phyloP scores from a whole-genome alignment of 2,888 invertebrate species.

The Rhabditoides inermis region DNA sequence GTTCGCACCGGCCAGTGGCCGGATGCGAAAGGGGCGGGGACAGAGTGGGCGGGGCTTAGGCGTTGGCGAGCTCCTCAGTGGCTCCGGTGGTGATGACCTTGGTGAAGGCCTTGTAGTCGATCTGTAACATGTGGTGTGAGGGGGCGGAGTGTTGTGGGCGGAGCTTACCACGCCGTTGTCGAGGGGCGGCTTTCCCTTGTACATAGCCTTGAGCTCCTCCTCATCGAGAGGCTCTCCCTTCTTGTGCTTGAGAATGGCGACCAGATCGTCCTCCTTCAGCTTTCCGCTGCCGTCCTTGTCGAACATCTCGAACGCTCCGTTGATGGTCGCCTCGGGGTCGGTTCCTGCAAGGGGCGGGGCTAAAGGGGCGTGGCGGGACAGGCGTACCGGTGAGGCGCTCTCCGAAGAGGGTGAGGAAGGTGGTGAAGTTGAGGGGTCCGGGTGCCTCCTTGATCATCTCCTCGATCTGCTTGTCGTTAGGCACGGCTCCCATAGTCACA shows the following conservation, averaged over 20 bases:
- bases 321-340: conserved; percentile 57
- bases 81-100: conserved; percentile 58
- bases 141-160: conserved; percentile 38
- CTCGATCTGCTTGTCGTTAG: conserved; percentile 48
- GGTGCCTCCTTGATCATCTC: conserved; percentile 50
- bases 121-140: too few species aligned
- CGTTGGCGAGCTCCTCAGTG: conserved; percentile 50
- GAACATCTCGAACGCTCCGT: conserved; percentile 58
- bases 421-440: conserved; percentile 53
- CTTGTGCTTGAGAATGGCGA: conserved; percentile 49
- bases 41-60: conserved; percentile 15
- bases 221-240: conserved; percentile 50
- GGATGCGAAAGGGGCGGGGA: conserved; percentile 1
- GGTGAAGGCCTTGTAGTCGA: conserved; percentile 58
- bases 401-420: conserved; percentile 52
- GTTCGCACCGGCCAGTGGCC: too few species aligned
- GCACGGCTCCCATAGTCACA: conserved; percentile 54
- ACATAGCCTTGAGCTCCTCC: conserved; percentile 50
- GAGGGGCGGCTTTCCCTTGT: conserved; percentile 55
- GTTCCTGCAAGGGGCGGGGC: conserved; percentile 53
- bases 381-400: conserved; percentile 52
- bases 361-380: too few species aligned
- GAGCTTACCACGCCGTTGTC: too few species aligned
- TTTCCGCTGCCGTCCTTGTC: conserved; percentile 55
- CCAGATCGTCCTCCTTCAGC: conserved; percentile 55